Evolutionary conservation across 2,888 invertebrate species (phyloP), one percentile per base, ranked within the genome.

Genomic region (Zygaena filipendulae): DNA sequence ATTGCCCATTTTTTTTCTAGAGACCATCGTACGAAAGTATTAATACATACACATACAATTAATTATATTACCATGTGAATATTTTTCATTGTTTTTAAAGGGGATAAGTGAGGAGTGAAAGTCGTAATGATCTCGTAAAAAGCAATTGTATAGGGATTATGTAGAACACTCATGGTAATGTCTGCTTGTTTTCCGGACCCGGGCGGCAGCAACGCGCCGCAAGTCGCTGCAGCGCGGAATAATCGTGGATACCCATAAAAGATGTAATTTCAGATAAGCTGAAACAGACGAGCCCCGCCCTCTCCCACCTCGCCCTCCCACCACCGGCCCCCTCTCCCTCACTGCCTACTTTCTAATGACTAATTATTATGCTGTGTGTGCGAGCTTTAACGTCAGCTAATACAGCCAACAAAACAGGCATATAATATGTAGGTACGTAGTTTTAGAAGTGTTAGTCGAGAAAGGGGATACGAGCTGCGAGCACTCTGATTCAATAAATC

Each of bases 261-360:
- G 79, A 79, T 79, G 79, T 79, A 79, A 79, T 79, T 79, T 79
- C 75, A 79, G 79, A 79, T 79, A 77, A 77, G 72, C 77, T 75
- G 75, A 77, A 79, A 79, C 72, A 75, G 77, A 75, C 77, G 75
- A 71, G 71, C 74, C 47, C 69, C 70, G 67, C 74, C 72, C 56
- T 54, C 50, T 45, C 36, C 52, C 59, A 45, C 55, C 54, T 39
- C 29, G 27, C 38, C 34, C 39, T 35, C 40, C 25, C 31, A 16
- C 16, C 45, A 35, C 49, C 45, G 13, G 34, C 35, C 33, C 39
- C 40, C 51, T 50, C 52, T 57, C 51, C 62, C 59, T 56, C 52
- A 53, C 70, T 74, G 59, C 72, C 77, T 74, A 75, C 77, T 75
- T 77, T 75, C 79, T 79, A 79, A 79, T 79, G 79, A 79, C 79